A percentile compares a stretch with the other conserved stretches of the same genome.
phyloP scores from a whole-genome alignment of 2,888 invertebrate genomes.

The Trachelus iudaicus region DNA sequence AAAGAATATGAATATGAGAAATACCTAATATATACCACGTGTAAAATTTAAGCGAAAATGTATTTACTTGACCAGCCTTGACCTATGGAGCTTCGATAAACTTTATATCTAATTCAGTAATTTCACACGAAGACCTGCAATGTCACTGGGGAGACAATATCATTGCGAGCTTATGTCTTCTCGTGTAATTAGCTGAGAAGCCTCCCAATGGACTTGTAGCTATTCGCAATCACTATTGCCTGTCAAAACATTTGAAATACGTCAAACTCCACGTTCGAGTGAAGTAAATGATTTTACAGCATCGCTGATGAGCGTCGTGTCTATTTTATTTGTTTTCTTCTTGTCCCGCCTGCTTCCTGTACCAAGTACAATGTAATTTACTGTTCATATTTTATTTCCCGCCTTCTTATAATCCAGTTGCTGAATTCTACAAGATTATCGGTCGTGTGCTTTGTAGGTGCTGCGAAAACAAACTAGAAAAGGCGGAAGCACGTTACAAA shows the following conservation, averaged over 20 bases:
- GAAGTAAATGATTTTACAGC: too few relatives aligned
- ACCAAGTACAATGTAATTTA: not conserved
- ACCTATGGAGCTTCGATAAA: not conserved
- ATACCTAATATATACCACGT: too few relatives aligned
- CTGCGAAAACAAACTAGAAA: slow-evolving; percentile 8
- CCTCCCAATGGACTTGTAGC: slow-evolving; percentile 23
- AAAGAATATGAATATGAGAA: not conserved
- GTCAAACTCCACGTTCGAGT: not conserved
- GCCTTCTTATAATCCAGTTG: not conserved
- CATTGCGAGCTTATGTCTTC: not conserved
- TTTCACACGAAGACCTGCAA: slow-evolving; percentile 33
- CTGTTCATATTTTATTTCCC: not conserved
- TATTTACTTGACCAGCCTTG: not conserved
- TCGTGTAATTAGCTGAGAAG: slow-evolving; percentile 45
- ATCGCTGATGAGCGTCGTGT: not conserved
- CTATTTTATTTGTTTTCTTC: not conserved
- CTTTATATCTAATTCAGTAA: not conserved
- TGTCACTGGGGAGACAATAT: slow-evolving; percentile 4
- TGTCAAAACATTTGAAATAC: not conserved
- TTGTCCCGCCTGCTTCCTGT: not conserved
- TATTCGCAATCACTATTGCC: not conserved
- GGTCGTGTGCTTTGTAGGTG: not conserved
- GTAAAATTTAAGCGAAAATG: too few relatives aligned
- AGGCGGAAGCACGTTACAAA: slow-evolving; percentile 37
- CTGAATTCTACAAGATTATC: not conserved